Base-by-base conservation (phyloP, 2,113 vertebrate genomes). In the Alexandromys fortis region DNA sequence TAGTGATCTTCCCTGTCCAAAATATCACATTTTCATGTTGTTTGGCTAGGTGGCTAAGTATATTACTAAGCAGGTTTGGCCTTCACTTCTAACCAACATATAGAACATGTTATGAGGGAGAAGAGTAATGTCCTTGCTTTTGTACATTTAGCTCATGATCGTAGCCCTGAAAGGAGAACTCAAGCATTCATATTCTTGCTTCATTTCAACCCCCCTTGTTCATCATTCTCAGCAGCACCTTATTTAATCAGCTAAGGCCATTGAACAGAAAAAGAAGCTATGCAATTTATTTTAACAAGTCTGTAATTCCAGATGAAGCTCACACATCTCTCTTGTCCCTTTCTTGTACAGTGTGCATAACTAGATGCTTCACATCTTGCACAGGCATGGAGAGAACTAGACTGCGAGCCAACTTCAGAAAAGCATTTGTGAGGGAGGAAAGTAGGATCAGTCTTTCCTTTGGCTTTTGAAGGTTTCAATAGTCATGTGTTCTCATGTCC, bases 231-330 rank as follows among this genome's bases (percentile, higher is more conserved):
- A 89, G 47, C 63, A 91, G 85, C n/a, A 79, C 3, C 68, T 91
- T 89, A 17, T 94, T 95, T 89, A 87, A 91, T 87, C 5, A 94
- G 61, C 19, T 81, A 61, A 95, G 10, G 1, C 81, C 89, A 91
- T 12, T 89, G 52, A 19, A 87, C 94, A 90, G 35, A 72, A n/a
- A 16, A 96, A 76, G 73, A 35, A 65, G 7, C 5, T 21, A 17
- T 87, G 17, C 35, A 11, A 67, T 93, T 93, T 79, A 83, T 42
- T 92, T 42, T 73, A 45, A n/a, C 0, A 65, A 61, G 58, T 95
- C 21, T 88, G 8, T 58, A 83, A 87, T 92, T 92, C 89, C 26
- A 61, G 75, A 83, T 87, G 47, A 47, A 82, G 90, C 9, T 95
- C 61, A 86, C 72, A n/a, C 55, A 89, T 75, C 35, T 89, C 38